Evolutionary conservation across 2,888 invertebrate genomes (phyloP).

Genomic region (Polietes domitor): DNA sequence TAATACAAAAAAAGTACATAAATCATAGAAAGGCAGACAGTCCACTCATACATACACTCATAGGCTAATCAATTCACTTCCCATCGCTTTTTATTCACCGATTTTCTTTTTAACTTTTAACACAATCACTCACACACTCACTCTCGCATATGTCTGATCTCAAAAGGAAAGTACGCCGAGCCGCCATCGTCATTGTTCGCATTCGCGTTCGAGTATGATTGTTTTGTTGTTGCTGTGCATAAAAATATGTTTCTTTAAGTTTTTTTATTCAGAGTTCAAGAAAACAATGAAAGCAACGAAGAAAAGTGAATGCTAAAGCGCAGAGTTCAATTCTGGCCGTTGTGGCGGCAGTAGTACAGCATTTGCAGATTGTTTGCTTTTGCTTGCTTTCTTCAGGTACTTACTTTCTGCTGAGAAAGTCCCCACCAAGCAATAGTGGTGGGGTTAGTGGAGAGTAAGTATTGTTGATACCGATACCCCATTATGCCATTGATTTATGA

Average conservation of each 20-base stretch:
- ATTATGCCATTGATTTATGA: conserved; percentile 1
- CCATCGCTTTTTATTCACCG: no score
- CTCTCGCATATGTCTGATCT: no score
- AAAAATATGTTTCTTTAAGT: not conserved
- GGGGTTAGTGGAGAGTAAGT: not conserved
- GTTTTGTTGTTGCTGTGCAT: not conserved
- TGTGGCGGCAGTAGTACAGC: not conserved
- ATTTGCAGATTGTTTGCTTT: not conserved
- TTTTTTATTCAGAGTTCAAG: not conserved
- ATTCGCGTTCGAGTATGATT: not conserved
- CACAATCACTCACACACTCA: no score
- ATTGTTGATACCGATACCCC: not conserved
- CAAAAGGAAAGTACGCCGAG: not conserved
- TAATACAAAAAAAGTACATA: no score
- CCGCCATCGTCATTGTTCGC: not conserved
- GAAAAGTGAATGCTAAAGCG: conserved; percentile 18
- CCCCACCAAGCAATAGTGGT: not conserved
- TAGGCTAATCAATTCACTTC: no score
- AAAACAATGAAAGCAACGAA: not conserved
- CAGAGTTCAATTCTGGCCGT: conserved; percentile 14
- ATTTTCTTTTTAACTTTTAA: no score
- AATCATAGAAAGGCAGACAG: no score
- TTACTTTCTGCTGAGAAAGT: not conserved
- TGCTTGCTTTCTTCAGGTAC: not conserved
- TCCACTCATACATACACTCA: no score